phyloP scores from a whole-genome alignment of 1,140 invertebrate genomes.

The Pantala flavescens region DNA sequence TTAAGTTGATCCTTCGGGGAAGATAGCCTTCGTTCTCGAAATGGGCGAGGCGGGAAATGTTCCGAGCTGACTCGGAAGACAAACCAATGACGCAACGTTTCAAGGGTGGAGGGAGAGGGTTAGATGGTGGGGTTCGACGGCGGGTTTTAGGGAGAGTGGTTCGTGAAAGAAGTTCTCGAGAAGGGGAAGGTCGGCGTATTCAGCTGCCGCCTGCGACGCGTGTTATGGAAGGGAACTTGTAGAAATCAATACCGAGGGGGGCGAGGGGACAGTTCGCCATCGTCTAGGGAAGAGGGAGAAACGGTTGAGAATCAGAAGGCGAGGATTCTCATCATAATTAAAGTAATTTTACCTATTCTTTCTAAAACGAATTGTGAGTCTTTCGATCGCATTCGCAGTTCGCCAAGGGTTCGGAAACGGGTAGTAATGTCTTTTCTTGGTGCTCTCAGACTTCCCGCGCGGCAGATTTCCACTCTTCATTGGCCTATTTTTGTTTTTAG shows the following conservation, averaged over 20 bases:
- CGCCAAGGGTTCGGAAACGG: too few species aligned
- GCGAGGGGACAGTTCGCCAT: neutral
- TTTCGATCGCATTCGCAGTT: too few species aligned
- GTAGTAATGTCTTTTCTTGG: too few species aligned
- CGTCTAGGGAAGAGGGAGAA: neutral
- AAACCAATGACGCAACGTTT: neutral
- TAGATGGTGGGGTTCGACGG: neutral
- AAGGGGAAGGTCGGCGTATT: slow-evolving; percentile 3
- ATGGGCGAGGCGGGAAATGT: slow-evolving; percentile 2
- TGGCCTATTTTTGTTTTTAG: too few species aligned
- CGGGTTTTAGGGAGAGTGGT: slow-evolving; percentile 3
- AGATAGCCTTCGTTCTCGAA: neutral
- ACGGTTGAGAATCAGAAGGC: neutral
- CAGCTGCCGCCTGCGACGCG: neutral
- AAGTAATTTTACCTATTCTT: neutral
- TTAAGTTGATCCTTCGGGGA: neutral
- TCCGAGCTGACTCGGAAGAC: neutral
- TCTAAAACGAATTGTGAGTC: neutral
- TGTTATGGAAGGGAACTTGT: neutral
- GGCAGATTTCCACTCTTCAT: too few species aligned
- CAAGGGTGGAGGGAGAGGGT: neutral
- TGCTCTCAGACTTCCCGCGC: too few species aligned
- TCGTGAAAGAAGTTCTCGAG: slow-evolving; percentile 4
- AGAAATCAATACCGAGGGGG: slow-evolving; percentile 7
- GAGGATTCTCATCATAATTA: neutral